Base-by-base conservation (phyloP, 2,113 vertebrate genomes). In the Pithys albifrons region DNA sequence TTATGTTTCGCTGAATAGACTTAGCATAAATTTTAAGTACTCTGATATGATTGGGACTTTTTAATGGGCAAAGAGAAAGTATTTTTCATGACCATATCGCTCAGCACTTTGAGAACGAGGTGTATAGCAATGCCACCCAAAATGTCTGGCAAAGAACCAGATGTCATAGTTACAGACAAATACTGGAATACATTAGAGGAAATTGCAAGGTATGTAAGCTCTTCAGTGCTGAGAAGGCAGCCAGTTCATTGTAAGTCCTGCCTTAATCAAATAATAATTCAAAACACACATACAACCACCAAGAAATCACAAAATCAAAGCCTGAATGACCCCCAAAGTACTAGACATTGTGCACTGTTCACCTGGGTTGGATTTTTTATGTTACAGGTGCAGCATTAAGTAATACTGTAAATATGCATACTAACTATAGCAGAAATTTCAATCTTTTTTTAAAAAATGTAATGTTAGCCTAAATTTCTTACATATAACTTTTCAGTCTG, bases 21-120 rank as follows among this genome's bases (percentile, higher is more conserved):
- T 97, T 97, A 94, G 94, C 96, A 96, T 97, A 97, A 95, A 97
- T 97, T 97, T 96, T 87, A 94, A 73, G 77, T 76, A 79, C 77
- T 95, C 45, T 43, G 22, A 61, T 92, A 87, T 2, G 76, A 81
- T 1, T 81, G 65, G 58, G 54, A 8, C 48, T 93, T 88, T 93
- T 64, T 43, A 64, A 85, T 29, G 74, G 91, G 74, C 51, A 89
- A 91, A 87, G 84, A 91, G 75, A 74, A 88, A 77, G 54, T 58
- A 73, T 89, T 95, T 96, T 82, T 89, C 85, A 73, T 79, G 87
- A 62, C 78, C 16, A 1, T 58, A 88, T 94, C 93, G 76, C 89
- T 96, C 91, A 89, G 85, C 89, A 70, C 70, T 91, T 82, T 58
- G 52, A 89, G 73, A 92, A 85, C 49, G 49, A 89, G 91, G 55